Percentiles rank a stretch among this genome's conserved stretches.
phyloP scores from a whole-genome alignment of 2,113 vertebrate species.

The Cichladusa arquata region DNA sequence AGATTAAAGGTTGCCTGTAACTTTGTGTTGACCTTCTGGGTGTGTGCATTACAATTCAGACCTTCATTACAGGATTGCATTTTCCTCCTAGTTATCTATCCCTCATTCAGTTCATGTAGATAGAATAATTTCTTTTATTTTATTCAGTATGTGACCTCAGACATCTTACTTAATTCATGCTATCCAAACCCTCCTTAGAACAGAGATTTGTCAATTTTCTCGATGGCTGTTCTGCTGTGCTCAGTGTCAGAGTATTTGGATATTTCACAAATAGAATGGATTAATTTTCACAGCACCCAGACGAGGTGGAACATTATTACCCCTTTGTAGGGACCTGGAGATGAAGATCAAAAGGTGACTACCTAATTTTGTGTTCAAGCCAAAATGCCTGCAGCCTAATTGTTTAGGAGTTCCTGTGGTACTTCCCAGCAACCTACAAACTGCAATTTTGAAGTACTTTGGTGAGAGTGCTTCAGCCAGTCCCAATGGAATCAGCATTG shows the following conservation, averaged over 20 bases:
- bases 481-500: fast-evolving
- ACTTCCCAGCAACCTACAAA: neutral
- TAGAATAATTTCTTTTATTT: neutral
- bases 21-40: neutral
- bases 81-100: neutral
- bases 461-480: neutral
- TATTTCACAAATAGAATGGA: neutral
- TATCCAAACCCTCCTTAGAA: neutral
- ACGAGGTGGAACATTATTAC: neutral
- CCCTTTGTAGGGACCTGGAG: neutral
- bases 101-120: neutral
- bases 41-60: neutral
- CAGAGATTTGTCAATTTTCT: slow-evolving; percentile 27
- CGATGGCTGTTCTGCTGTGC: neutral
- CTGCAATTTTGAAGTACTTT: neutral
- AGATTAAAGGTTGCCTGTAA: neutral
- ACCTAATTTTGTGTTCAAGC: slow-evolving; percentile 14
- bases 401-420: neutral
- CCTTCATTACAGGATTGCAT: neutral
- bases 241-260: neutral
- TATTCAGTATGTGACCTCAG: slow-evolving; percentile 6
- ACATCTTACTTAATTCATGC: neutral
- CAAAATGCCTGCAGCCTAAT: neutral
- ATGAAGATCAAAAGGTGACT: slow-evolving; percentile 16
- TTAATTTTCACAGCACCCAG: slow-evolving; percentile 14